A percentile compares a stretch with the other conserved stretches of the same genome.
Evolutionary conservation across 2,113 vertebrate species (phyloP).

Genomic region (Colinus virginianus): DNA sequence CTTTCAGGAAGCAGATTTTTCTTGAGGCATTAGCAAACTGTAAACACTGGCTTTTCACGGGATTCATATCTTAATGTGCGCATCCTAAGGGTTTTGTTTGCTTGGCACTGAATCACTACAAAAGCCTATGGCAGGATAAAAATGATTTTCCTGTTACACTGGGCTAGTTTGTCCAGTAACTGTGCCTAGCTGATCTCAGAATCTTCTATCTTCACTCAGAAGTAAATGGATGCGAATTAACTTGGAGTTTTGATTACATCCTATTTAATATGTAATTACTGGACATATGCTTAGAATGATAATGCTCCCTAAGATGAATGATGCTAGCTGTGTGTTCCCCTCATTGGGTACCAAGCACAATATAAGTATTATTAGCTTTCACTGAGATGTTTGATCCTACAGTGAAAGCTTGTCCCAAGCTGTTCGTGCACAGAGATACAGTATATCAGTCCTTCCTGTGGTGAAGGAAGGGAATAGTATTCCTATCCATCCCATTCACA

Average conservation of each 20-base stretch:
- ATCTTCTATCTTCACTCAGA: neutral
- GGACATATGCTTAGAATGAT: neutral
- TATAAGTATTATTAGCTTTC: neutral
- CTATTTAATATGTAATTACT: neutral
- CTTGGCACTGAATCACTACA: neutral
- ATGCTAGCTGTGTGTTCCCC: neutral
- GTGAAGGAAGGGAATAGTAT: neutral
- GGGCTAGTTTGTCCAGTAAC: neutral
- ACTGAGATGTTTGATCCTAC: neutral
- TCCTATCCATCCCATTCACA: neutral
- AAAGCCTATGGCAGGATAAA: neutral
- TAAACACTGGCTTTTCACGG: neutral
- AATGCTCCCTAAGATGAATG: neutral
- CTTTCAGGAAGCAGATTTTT: neutral
- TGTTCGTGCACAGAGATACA: neutral
- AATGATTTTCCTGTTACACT: neutral
- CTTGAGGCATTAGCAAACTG: neutral
- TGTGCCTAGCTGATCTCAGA: fast-evolving
- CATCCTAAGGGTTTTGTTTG: neutral
- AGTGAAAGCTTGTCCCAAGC: neutral
- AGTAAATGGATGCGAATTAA: neutral
- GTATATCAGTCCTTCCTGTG: neutral
- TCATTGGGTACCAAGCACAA: neutral
- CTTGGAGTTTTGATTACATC: neutral
- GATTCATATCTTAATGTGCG: neutral